These are phyloP conservation scores for Drosophila rellima DNA, from an alignment of 2,888 invertebrate species.

Conservation along the genomic window DNA sequence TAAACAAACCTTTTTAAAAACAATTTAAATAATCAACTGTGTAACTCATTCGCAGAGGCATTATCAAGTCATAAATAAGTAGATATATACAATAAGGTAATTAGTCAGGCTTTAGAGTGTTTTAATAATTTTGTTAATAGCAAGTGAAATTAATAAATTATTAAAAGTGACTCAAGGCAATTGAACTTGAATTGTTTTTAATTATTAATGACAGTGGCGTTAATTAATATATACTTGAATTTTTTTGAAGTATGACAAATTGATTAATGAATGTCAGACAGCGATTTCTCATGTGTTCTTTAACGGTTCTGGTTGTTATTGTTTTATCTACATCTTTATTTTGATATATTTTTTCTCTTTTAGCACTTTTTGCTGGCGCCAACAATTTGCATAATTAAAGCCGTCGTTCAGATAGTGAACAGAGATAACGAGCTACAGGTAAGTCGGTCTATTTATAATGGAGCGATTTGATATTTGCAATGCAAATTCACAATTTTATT, in stretches of 20 bases:
- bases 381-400: conserved; percentile 75
- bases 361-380: conserved; percentile 65
- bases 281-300: conserved; percentile 48
- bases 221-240: conserved; percentile 23
- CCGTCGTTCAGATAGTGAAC: conserved; percentile 54
- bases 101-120: not conserved
- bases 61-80: too few relatives aligned
- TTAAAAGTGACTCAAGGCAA: not conserved
- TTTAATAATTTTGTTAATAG: not conserved
- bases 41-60: too few relatives aligned
- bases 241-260: conserved; percentile 20
- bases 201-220: conserved; percentile 19
- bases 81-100: too few relatives aligned
- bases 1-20: conserved; percentile 1
- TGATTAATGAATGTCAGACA: conserved; percentile 34
- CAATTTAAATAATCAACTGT: not conserved
- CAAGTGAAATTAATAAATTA: not conserved
- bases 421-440: conserved; percentile 62
- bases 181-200: conserved; percentile 22
- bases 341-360: conserved; percentile 26
- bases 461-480: conserved; percentile 58
- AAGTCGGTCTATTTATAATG: conserved; percentile 63
- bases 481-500: conserved; percentile 51
- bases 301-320: conserved; percentile 37
- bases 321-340: conserved; percentile 4